phyloP scores from a whole-genome alignment of 2,113 vertebrate species.

The Grantiella picta region DNA sequence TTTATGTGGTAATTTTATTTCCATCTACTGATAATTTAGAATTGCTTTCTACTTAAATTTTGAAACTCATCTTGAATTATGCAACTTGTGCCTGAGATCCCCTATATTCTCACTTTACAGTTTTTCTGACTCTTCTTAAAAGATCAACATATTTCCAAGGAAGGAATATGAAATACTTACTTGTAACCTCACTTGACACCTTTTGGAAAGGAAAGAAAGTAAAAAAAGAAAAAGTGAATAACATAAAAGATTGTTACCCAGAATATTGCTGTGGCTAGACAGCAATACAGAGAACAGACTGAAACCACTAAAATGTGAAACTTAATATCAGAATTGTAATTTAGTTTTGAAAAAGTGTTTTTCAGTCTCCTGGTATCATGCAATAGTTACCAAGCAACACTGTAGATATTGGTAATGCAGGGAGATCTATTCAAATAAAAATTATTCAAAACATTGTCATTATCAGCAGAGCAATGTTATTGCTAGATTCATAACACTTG shows the following conservation, averaged over 20 bases:
- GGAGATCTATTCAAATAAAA: slow-evolving; percentile 5
- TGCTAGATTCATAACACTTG: background rate
- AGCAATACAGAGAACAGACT: background rate
- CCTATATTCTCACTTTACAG: background rate
- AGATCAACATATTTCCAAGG: background rate
- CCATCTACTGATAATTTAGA: background rate
- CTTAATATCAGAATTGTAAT: background rate
- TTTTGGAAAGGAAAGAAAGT: background rate
- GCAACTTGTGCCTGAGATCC: background rate
- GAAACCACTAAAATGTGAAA: background rate
- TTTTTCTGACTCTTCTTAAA: background rate
- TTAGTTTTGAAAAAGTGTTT: slow-evolving; percentile 19
- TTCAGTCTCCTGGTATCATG: background rate
- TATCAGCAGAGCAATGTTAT: background rate
- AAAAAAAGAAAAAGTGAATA: background rate
- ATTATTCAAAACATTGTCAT: background rate
- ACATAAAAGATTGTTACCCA: background rate
- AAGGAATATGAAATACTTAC: background rate
- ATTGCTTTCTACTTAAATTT: background rate
- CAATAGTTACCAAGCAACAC: slow-evolving; percentile 53
- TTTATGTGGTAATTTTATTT: slow-evolving; percentile 9
- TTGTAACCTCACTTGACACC: background rate
- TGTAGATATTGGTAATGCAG: background rate
- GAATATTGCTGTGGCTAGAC: background rate
- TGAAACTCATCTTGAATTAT: background rate